Base-by-base conservation (phyloP, 2,113 vertebrate species). In the Anas platyrhynchos region DNA sequence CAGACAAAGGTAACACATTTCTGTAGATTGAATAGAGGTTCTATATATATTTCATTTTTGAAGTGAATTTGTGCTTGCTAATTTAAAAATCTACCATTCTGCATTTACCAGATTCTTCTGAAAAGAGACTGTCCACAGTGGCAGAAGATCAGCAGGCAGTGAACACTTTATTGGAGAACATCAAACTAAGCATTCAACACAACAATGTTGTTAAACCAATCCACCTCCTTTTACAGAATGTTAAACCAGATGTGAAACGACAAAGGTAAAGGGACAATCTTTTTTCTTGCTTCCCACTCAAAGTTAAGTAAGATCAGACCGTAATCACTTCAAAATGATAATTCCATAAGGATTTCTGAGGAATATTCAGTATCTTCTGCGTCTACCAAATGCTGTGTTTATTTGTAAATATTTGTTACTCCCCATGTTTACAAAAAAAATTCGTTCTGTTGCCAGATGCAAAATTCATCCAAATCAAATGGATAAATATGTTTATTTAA, bases 151-250 rank as follows among this genome's bases (percentile, higher is more conserved):
- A 99, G 90, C 98, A 99, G 94, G 98, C 98, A 97, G 98, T 96
- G 67, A 98, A 97, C 15, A 92, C 97, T 73, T 98, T 99, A 90
- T 97, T 99, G 56, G 99, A 99, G 94, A 98, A 95, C 44, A 98
- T 99, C 74, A 99, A 98, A 73, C 97, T 98, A 65, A 99, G 98
- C 92, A 99, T 99, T 97, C 99, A 99, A 83, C 98, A 98, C 91
- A 99, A 99, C 54, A 98, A 99, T 23, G 98, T 99, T 43, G 98
- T 98, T n/a, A 98, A 98, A 46, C 99, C 99, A 0, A 99, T 99
- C 95, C 98, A 96, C 94, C 96, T 99, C 65, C 97, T 99, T 31
- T 94, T 98, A 58, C 97, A 99, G 97, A 97, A 98, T 58, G 68
- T 98, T 91, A 96, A 96, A 9, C 98, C 98, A 44, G 98, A 98